Conservation (phyloP, 1,140 invertebrate species). For the Neomicropteryx cornuta region DNA sequence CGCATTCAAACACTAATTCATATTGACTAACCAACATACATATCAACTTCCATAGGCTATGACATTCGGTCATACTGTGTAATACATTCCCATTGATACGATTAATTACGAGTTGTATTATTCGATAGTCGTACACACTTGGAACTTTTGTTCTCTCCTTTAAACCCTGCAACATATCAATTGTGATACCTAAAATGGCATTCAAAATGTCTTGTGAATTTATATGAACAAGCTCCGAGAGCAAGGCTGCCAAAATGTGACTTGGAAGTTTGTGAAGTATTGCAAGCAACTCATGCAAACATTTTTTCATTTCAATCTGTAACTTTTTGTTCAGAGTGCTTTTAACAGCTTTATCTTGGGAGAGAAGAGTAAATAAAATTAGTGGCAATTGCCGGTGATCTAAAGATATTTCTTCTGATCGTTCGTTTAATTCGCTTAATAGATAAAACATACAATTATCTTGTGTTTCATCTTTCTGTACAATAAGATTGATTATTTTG, state of each 20-base stretch:
- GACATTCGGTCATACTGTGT: too few relatives aligned
- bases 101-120: too few relatives aligned
- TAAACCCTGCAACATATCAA: slow-evolving; percentile 26
- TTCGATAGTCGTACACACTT: too few relatives aligned
- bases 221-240: slow-evolving; percentile 38
- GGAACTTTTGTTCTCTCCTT: too few relatives aligned
- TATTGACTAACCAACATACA: too few relatives aligned
- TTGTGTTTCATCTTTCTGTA: too few relatives aligned
- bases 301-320: slow-evolving; percentile 20
- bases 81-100: too few relatives aligned
- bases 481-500: too few relatives aligned
- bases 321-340: slow-evolving; percentile 21
- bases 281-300: slow-evolving; percentile 21
- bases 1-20: too few relatives aligned
- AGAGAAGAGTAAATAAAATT: slow-evolving; percentile 37
- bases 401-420: slow-evolving; percentile 31
- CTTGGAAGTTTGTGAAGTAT: slow-evolving; percentile 30
- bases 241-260: slow-evolving; percentile 31
- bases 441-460: too few relatives aligned
- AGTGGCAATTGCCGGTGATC: slow-evolving; percentile 44
- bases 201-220: slow-evolving; percentile 40
- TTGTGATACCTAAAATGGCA: slow-evolving; percentile 19
- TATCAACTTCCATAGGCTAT: too few relatives aligned
- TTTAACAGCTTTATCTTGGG: slow-evolving; percentile 32
- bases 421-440: slow-evolving; percentile 20